Base-by-base conservation (phyloP, 2,888 invertebrate species). In the Chrysolina oricalcia region DNA sequence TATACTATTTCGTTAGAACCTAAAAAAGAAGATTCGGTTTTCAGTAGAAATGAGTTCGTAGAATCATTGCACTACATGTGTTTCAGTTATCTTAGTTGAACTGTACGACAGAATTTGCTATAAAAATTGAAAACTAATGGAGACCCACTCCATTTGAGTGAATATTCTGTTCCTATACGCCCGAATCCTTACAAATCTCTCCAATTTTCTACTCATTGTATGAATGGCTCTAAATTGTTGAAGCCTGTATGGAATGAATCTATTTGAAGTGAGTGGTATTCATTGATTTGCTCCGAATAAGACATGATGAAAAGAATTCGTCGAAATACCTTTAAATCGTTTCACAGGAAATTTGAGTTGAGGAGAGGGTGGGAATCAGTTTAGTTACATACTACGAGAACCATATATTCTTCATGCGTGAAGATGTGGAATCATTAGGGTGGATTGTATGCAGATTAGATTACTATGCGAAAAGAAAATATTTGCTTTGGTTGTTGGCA, bases 201-300 rank as follows among this genome's bases (percentile, higher is more conserved):
- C 59, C 13, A 35, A 59, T 27, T 59, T 53, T 59, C 59, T 27
- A 8, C 15, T 19, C 59, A 59, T 35, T 35, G 59, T 59, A 59
- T 59, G 27, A 59, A 59, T 59, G 35, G 10, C 27, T 35, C 59
- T 15, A 35, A 59, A 59, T 27, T 59, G 35, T 9, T n/a, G 59
- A n/a, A 59, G 35, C n/a, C n/a, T 59, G 59, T n/a, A 59, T 59
- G 59, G 59, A n/a, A 27, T 35, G 59, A 27, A 59, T 59, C 27
- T 35, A 15, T 35, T 59, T 59, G 35, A 27, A 59, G 35, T 27
- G 59, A 27, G 27, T 27, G 59, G 59, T 27, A 35, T 59, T 35
- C 10, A 59, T 27, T 35, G 59, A 59, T 59, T 59, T 35, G 8
- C 23, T 59, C n/a, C 35, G 59, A 59, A 59, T 35, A 0, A 27